Evolutionary conservation across 2,888 invertebrate species (phyloP), one percentile per base, ranked within the genome.

Genomic region (Schizotus pectinicornis): DNA sequence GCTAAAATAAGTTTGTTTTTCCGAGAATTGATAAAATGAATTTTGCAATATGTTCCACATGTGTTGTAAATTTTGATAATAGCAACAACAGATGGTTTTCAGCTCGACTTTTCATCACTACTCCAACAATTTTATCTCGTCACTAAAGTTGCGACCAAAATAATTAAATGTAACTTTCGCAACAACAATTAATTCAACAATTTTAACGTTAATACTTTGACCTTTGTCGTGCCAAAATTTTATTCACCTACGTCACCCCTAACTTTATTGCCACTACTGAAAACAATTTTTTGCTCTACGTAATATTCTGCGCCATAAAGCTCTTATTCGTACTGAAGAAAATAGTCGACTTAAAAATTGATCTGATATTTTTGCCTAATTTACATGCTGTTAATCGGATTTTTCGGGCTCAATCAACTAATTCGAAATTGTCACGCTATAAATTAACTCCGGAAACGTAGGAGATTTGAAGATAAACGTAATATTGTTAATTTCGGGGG

Each of bases 341-440:
- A 35, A 3, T 35, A 3, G 22, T 22, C 5, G 5, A 22, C 12
- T 39, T 7, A n/a, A 12, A 39, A 39, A 12, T 13, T 14, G 35
- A 49, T 49, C 30, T 12, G 37, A 49, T 31, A 8, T 9, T 38
- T 49, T 38, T 37, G n/a, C 8, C 30, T 38, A 49, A 49, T 49
- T 38, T 38, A 36, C 49, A 38, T 37, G 9, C 8, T 36, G 37
- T 38, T 14, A 37, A 8, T 30, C 9, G 37, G 13, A 14, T 13
- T 48, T 48, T 22, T n/a, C 14, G 12, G 31, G 12, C 11, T 46
- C 32, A 33, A 49, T 38, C 22, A 38, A 49, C 30, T 49, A 49
- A 49, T 49, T 49, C 37, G 22, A 31, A 49, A 37, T 49, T 49
- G 49, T 49, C 49, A 49, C 49, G 49, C 36, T 12, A 49, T 38